Evolutionary conservation across 2,113 vertebrate genomes (phyloP).

Genomic region (Arothron firmamentum): DNA sequence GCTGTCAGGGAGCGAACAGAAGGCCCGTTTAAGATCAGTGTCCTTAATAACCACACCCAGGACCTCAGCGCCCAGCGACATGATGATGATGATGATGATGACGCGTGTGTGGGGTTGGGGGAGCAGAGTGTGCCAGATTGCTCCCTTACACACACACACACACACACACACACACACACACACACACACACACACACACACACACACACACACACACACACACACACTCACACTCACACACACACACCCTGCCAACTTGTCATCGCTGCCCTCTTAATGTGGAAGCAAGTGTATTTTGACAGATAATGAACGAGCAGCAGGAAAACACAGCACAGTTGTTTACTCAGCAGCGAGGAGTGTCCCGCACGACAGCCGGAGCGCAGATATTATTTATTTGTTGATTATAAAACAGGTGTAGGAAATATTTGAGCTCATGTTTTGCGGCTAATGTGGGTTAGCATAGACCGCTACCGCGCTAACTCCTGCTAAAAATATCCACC

Average conservation of each 20-base stretch:
- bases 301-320: constrained; percentile 54
- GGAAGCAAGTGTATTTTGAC: constrained; percentile 56
- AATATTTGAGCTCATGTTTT: constrained; percentile 5
- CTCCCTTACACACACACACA: constrained; percentile 6
- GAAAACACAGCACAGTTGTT: constrained; percentile 7
- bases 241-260: constrained; percentile 39
- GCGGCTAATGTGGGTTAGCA: not conserved
- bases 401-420: not conserved
- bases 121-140: too few species aligned
- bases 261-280: constrained; percentile 49
- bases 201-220: constrained; percentile 9
- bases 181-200: constrained; percentile 15
- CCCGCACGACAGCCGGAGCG: constrained; percentile 29
- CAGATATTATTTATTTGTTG: constrained; percentile 21
- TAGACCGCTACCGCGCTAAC: constrained; percentile 1
- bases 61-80: constrained; percentile 65
- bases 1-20: constrained; percentile 67
- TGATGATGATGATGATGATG: constrained; percentile 40
- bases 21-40: constrained; percentile 73
- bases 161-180: constrained; percentile 12
- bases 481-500: not conserved
- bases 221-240: constrained; percentile 9
- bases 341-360: constrained; percentile 14
- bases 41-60: constrained; percentile 73
- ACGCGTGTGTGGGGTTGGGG: too few species aligned